Conservation (phyloP, 2,113 vertebrate species). For the Scolopax mira region DNA sequence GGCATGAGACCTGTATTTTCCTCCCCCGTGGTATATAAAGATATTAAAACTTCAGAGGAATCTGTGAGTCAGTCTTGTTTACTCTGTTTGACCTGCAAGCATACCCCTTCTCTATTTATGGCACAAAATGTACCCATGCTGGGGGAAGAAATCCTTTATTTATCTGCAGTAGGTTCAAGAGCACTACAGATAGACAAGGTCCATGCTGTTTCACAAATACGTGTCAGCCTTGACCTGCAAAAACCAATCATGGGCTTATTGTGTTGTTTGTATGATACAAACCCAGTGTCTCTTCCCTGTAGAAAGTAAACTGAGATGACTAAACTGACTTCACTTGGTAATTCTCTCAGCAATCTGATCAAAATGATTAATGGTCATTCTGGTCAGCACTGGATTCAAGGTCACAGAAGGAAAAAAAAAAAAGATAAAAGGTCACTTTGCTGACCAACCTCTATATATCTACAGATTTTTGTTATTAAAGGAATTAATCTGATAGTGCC, state of each 20-base stretch:
- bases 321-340: neutral
- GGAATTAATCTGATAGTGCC: slow-evolving; percentile 37
- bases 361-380: slow-evolving; percentile 36
- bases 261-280: neutral
- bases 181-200: neutral
- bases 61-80: neutral
- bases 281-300: neutral
- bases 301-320: neutral
- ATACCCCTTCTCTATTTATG: neutral
- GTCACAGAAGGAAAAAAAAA: slow-evolving; percentile 26
- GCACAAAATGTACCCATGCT: neutral
- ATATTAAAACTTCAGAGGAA: neutral
- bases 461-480: slow-evolving; percentile 57
- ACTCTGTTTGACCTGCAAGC: neutral
- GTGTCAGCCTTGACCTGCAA: neutral
- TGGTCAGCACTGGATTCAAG: slow-evolving; percentile 12
- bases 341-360: slow-evolving; percentile 2
- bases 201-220: neutral
- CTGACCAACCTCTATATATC: slow-evolving; percentile 46
- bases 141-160: neutral
- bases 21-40: neutral
- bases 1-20: neutral
- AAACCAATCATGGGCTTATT: neutral
- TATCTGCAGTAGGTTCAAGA: neutral
- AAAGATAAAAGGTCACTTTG: slow-evolving; percentile 11